Conservation (phyloP, 1,140 invertebrate species). For the Sycophaga agraensis region DNA sequence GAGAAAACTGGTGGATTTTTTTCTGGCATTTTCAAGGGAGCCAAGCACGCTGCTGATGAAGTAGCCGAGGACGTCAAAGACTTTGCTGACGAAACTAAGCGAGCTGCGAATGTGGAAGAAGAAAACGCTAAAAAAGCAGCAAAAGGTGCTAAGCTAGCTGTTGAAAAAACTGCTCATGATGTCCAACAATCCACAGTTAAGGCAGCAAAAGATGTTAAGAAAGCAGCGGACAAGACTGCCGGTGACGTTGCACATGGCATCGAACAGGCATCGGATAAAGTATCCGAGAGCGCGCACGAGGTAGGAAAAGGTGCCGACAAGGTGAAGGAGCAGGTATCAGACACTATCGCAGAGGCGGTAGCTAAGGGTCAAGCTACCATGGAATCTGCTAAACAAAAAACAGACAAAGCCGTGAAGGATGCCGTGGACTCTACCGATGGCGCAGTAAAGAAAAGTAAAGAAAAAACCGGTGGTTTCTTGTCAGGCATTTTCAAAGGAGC, state of each 20-base stretch:
- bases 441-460: conserved; percentile 36
- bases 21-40: conserved; percentile 28
- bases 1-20: conserved; percentile 37
- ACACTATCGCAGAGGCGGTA: no score
- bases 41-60: conserved; percentile 7
- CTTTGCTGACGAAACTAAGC: conserved; percentile 37
- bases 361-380: not conserved
- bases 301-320: not conserved
- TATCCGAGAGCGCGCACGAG: no score
- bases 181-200: conserved; percentile 3
- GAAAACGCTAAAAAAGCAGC: conserved; percentile 18
- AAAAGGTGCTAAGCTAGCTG: conserved; percentile 18
- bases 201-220: conserved; percentile 14
- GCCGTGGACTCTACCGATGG: conserved; percentile 15
- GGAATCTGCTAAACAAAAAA: not conserved
- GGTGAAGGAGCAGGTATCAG: no score
- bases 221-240: conserved; percentile 1
- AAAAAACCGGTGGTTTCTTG: conserved; percentile 32
- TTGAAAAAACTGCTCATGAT: not conserved
- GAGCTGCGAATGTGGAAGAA: conserved; percentile 28
- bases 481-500: conserved; percentile 34
- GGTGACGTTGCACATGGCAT: not conserved
- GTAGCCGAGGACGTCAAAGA: conserved; percentile 39
- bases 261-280: no score
- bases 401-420: not conserved